Evolutionary conservation across 2,797 vertebrate genomes (phyloP).

Genomic region (Clarias fuscus): DNA sequence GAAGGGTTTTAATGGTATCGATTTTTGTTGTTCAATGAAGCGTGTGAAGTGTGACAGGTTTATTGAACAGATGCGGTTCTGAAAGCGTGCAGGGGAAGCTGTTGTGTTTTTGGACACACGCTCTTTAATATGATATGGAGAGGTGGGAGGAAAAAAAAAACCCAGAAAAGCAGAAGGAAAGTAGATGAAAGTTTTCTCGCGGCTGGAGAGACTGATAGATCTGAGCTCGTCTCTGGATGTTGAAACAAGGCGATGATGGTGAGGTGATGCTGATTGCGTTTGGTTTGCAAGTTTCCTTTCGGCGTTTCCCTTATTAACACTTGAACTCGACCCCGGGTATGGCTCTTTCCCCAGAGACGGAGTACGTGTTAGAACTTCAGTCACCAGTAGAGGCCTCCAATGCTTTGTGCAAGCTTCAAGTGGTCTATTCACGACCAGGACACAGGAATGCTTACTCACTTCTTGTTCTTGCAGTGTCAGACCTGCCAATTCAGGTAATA

Average conservation of each 20-base stretch:
- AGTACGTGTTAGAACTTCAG: slow-evolving; percentile 69
- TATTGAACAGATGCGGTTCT: slow-evolving; percentile 69
- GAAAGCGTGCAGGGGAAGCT: slow-evolving; percentile 50
- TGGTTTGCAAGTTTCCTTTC: neutral
- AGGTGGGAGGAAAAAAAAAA: neutral
- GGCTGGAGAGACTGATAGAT: neutral
- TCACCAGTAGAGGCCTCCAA: slow-evolving; percentile 97
- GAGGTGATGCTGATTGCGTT: neutral
- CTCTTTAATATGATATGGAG: slow-evolving; percentile 65
- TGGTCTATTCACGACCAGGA: neutral
- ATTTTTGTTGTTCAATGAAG: slow-evolving; percentile 77
- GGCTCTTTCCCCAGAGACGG: slow-evolving; percentile 61
- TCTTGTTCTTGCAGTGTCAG: slow-evolving; percentile 13
- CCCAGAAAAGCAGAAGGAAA: slow-evolving; percentile 12
- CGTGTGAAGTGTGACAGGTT: slow-evolving; percentile 77
- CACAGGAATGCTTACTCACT: slow-evolving; percentile 24
- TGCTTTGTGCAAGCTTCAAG: slow-evolving; percentile 76
- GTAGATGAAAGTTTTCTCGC: slow-evolving; percentile 59
- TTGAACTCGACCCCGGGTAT: slow-evolving; percentile 33
- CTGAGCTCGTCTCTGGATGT: neutral
- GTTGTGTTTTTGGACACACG: slow-evolving; percentile 64
- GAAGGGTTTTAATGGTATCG: slow-evolving; percentile 79
- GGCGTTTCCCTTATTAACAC: neutral
- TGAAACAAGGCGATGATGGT: neutral
- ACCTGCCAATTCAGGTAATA: neutral